Base-by-base conservation (phyloP, 2,888 invertebrate species). In the Diabrotica balteata region DNA sequence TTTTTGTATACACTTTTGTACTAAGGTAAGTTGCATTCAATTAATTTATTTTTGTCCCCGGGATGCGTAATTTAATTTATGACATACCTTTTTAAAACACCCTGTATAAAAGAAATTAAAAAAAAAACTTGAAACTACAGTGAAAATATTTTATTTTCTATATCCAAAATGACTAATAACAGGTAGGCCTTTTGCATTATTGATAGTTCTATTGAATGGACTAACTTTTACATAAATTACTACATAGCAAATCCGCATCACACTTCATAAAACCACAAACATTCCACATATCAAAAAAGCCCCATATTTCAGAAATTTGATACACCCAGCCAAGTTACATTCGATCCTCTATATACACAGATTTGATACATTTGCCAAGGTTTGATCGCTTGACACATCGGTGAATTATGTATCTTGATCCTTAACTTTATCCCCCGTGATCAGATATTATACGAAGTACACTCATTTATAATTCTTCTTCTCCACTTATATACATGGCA, bases 301-400 rank as follows among this genome's bases (percentile, higher is more conserved):
- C 52, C 61, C 64, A 72, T 69, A 71, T 69, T 71, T 73, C 68
- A 71, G 72, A 66, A 71, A 73, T 73, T 71, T 71, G 69, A 73
- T 68, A 73, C 63, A 58, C 57, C 66, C 66, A 51, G 49, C 60
- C 59, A 62, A 59, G 66, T 60, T 62, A 66, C 63, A 72, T 71
- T 69, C 62, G 61, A 70, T 72, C 69, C 63, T 66, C 69, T 63
- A 62, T 65, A 63, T 67, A 55, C 8, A 71, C 73, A 70, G 60
- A 69, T 74, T 74, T 74, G 74, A 72, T 74, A 70, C 72, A 72
- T 74, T 71, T 68, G 74, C 72, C 66, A 70, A 69, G 68, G 72
- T 72, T 71, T 74, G 71, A 74, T 71, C 70, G 58, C 67, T 58
- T 71, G 74, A 74, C 71, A 68, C 50, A 52, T 69, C 69, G 46